Evolutionary conservation across 1,140 invertebrate species (phyloP), one percentile per base, ranked within the genome.

Genomic region (Plutomurus gul): DNA sequence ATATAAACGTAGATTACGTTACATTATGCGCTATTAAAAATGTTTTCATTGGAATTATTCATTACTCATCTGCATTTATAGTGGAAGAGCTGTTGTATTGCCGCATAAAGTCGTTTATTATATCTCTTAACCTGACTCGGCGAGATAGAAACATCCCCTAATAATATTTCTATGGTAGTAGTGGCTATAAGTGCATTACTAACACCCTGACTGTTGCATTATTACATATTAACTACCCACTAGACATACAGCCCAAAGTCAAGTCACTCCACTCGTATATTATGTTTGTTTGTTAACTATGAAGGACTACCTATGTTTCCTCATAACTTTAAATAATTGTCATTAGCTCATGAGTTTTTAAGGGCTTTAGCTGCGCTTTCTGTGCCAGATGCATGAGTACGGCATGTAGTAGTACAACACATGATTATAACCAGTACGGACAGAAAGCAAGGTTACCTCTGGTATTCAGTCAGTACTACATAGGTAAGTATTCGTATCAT

Each of bases 21-120:
- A 74, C 72, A 74, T 74, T 74, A 74, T 74, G 70, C 77, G 36
- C 49, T 78, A 78, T 78, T 78, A 74, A 78, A 78, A 78, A 72
- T 78, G 77, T 78, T 78, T 78, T 78, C 71, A 73, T 74, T 74
- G 49, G 77, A 78, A 78, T 78, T 78, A 78, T 74, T 78, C 70
- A 78, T 74, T 73, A 74, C 77, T 78, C 70, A 74, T 56, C 71
- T 56, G 37, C 77, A 78, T 78, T 78, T 78, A 65, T 65, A 65
- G 56, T 65, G 56, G 56, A 65, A 43, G 39, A 65, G 56, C 30
- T 33, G 56, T 65, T 65, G 56, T 65, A 65, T 65, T 65, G 56
- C 56, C 56, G 56, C 56, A 65, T 65, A 65, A 65, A 65, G 56
- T 65, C 56, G 56, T 65, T 65, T 65, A 65, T 65, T 65, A 65